Conservation (phyloP, 2,888 invertebrate species). For the Andrena bucephala region DNA sequence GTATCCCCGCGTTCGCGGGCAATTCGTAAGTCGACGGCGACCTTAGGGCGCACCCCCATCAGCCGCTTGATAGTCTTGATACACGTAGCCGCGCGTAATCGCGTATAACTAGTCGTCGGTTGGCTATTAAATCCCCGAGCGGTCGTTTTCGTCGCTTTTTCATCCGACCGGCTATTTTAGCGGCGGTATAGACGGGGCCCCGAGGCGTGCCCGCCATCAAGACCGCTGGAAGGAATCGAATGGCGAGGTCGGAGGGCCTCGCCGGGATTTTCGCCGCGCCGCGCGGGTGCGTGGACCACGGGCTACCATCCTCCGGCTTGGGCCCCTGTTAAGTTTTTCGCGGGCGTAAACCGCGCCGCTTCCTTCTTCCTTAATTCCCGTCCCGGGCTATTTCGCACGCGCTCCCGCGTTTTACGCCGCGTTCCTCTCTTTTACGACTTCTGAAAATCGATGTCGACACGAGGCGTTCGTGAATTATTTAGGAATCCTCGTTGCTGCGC, state of each 20-base stretch:
- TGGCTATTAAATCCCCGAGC: slow-evolving; percentile 57
- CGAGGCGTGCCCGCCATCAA: slow-evolving; percentile 39
- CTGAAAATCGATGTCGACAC: slow-evolving; percentile 74
- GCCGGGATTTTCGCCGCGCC: slow-evolving; percentile 44
- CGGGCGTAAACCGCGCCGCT: neutral
- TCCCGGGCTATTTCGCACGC: slow-evolving; percentile 51
- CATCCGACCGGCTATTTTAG: slow-evolving; percentile 46
- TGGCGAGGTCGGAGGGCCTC: neutral
- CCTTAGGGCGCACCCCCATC: slow-evolving; percentile 47
- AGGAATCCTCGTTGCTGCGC: slow-evolving; percentile 73
- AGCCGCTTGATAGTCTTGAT: slow-evolving; percentile 65
- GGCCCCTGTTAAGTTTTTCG: slow-evolving; percentile 2
- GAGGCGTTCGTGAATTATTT: slow-evolving; percentile 75
- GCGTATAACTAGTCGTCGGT: slow-evolving; percentile 52
- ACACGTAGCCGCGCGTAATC: slow-evolving; percentile 59
- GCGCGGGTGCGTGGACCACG: neutral
- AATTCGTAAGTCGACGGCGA: slow-evolving; percentile 59
- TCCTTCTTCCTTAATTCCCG: slow-evolving; percentile 43
- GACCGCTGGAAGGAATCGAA: slow-evolving; percentile 43
- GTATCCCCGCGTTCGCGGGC: slow-evolving; percentile 34
- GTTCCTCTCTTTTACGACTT: slow-evolving; percentile 64
- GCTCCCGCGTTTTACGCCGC: slow-evolving; percentile 57
- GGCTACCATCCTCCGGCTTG: slow-evolving; percentile 3
- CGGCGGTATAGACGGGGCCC: slow-evolving; percentile 6
- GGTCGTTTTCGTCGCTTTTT: slow-evolving; percentile 45